Evolutionary conservation across 1,140 invertebrate species (phyloP), one percentile per base, ranked within the genome.

Genomic region (Orius insidiosus): DNA sequence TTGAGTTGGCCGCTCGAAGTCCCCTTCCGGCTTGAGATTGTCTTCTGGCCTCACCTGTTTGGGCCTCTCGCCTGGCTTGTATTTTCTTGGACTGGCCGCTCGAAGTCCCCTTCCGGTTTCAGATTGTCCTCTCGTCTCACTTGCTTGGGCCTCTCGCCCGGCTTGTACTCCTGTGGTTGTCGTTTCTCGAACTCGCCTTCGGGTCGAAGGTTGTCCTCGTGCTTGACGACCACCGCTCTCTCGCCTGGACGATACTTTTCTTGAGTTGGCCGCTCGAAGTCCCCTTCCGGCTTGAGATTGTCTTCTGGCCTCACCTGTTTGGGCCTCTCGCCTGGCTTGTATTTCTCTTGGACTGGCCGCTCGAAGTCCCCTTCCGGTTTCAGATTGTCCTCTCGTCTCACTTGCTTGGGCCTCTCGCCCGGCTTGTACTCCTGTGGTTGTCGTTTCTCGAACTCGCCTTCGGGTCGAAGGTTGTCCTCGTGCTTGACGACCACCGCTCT

Each of bases 41-140:
- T 80, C 74, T 54, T 68, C 62, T 37, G 71, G 72, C 56, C 64
- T 72, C 24, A 68, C 67, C 31, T 69, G 69, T 4, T 64, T 58
- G 19, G 70, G 67, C 53, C 70, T 67, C 50, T 78, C 75, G 0
- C 16, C 19, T 51, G 3, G 42, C 46, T 58, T 49, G 53, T 59
- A 37, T 50, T 51, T 45, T 49, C 61, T 59, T 41, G 63, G 55
- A 19, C 55, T 30, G 10, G 57, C 59, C 42, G 19, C 52, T 57
- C 57, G 47, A 79, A 78, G n/a, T 76, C 60, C 14, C 47, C 44
- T 14, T 47, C 48, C 32, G 57, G 46, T 37, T 52, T 56, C 1
- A 66, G 52, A 41, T 65, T 65, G 31, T 68, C 68, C 11, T 58
- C 55, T 18, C 62, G 60, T 16, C 57, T 56, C 1, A 69, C 65